These are phyloP conservation scores for Whitmania pigra DNA, from an alignment of 1,140 invertebrate species.

Conservation along the genomic window DNA sequence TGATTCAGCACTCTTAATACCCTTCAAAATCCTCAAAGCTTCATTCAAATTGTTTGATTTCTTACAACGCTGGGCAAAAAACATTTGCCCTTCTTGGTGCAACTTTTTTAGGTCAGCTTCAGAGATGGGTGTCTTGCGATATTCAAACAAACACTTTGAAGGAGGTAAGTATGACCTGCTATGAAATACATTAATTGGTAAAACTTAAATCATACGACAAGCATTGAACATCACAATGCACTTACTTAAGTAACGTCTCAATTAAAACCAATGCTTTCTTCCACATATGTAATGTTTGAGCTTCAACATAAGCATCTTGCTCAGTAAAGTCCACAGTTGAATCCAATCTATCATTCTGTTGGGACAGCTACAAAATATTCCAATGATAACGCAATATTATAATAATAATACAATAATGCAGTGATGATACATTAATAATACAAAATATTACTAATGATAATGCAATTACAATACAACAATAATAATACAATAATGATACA, in stretches of 20 bases:
- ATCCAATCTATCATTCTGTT: no score
- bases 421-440: no score
- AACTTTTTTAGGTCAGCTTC: not conserved
- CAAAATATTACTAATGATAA: no score
- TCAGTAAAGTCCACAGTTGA: no score
- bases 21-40: slow-evolving; percentile 1
- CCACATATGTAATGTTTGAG: not conserved
- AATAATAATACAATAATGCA: no score
- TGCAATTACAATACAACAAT: no score
- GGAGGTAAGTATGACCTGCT: not conserved
- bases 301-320: not conserved
- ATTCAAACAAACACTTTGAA: not conserved
- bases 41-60: not conserved
- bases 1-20: not conserved
- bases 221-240: not conserved
- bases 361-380: not conserved
- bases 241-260: not conserved
- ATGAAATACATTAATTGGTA: not conserved
- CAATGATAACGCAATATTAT: no score
- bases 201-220: not conserved
- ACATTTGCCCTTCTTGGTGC: not conserved
- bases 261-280: not conserved
- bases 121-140: not conserved
- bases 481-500: no score
- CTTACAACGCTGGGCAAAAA: not conserved